Base-by-base conservation (phyloP, 2,888 invertebrate species). In the Phasia obesa region DNA sequence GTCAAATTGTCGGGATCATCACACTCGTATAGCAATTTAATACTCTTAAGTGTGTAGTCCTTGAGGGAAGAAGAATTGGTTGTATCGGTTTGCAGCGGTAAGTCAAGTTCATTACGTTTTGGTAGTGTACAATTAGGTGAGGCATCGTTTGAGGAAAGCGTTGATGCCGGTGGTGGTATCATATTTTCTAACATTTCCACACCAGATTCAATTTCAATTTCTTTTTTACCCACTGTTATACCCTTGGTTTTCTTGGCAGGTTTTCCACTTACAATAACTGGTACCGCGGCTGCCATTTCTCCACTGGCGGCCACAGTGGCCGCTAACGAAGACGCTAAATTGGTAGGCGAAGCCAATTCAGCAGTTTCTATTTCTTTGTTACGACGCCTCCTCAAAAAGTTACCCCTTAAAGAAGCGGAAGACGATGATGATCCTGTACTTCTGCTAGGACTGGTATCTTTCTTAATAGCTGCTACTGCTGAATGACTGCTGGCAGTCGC, bases 121-220 rank as follows among this genome's bases (percentile, higher is more conserved):
- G 55, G 65, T 11, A 59, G 42, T 25, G 64, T 71, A 23, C 44
- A 19, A n/a, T 69, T 57, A 1, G 42, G 15, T n/a, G 53, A 47
- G 15, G 17, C 42, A 13, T 27, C 27, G 21, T 47, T 74, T 15
- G 65, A 64, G 27, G 25, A 11, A 25, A 15, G 23, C 0, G 11
- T 15, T 25, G 65, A 13, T 35, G 74, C 35, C 19, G 64, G 4
- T 19, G 84, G 74, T 38, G 85, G 87, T 65, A 88, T 84, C 91
- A 91, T 91, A 55, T 90, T 91, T 84, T 91, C 91, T n/a, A 89
- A 85, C 87, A 91, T 89, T 85, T 91, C 91, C 0, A 91, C 90
- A 0, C 91, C 91, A 0, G 91, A 91, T 74, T 91, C 91, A 6
- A 91, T 90, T 86, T 91, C 89, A 19, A 90, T 87, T 69, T 90